Base-by-base conservation (phyloP, 2,888 invertebrate species). In the Willowsia nigromaculata region DNA sequence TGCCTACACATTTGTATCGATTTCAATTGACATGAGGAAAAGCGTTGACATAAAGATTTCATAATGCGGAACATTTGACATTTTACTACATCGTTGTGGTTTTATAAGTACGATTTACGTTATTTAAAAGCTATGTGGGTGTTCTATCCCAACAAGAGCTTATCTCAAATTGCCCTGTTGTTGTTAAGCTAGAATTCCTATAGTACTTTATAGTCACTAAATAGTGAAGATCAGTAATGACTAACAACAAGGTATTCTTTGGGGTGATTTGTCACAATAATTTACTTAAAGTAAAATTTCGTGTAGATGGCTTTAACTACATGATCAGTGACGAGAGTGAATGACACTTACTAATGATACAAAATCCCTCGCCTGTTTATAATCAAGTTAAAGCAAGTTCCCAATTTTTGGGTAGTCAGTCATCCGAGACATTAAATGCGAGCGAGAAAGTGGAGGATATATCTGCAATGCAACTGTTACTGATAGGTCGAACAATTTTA, bases 341-440 rank as follows among this genome's bases (percentile, higher is more conserved):
- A 50, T 71, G 83, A 37, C 83, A 53, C 47, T 33, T 33, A n/a
- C 40, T 84, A 53, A 84, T 71, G 53, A 50, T 37, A 84, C 71
- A 53, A 71, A 7, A 18, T 53, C 59, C 27, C 27, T 59, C 27
- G 15, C 40, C 74, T 27, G 25, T n/a, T 13, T 56, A 25, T 76
- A 85, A 85, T 85, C 43, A 15, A 76, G 76, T 85, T 85, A 76
- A 62, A 76, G 62, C 74, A 6, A 84, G 33, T 59, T 74, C 59
- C 71, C 50, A 74, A 74, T 74, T 85, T 74, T 59, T 30, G 18
- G 33, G 43, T 25, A 85, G 85, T 30, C 85, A 85, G 56, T 59
- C 76, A 43, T 74, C 62, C 71, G 59, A 76, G 76, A 40, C 85
- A 76, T 43, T 74, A 74, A 85, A 76, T 50, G 43, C 56, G 37